phyloP scores from a whole-genome alignment of 2,113 vertebrate genomes.

The Coptodon rendalli region DNA sequence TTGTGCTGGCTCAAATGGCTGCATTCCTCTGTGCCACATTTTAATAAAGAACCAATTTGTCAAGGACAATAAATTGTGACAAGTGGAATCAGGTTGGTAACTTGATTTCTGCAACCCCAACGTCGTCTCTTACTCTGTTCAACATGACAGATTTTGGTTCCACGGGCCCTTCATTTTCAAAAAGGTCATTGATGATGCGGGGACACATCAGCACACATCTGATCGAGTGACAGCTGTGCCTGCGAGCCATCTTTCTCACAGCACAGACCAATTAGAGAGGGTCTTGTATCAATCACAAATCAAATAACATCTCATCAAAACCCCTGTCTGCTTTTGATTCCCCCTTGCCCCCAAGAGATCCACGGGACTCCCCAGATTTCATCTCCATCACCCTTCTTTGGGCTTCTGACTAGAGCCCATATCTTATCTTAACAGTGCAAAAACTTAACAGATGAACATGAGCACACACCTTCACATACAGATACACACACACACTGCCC shows the following conservation, averaged over 20 bases:
- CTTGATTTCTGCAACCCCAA: constrained; percentile 8
- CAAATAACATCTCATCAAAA: constrained; percentile 68
- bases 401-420: neutral
- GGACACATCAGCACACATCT: constrained; percentile 46
- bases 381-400: constrained; percentile 1
- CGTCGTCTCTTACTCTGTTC: constrained; percentile 9
- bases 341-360: neutral
- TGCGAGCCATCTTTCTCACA: constrained; percentile 48
- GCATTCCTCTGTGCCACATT: neutral
- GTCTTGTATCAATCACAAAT: constrained; percentile 65
- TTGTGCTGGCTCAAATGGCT: neutral
- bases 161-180: constrained; percentile 36
- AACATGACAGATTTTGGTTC: constrained; percentile 39
- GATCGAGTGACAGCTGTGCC: constrained; percentile 58
- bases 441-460: neutral
- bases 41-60: constrained; percentile 3
- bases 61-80: constrained; percentile 13
- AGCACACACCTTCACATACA: neutral
- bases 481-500: neutral
- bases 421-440: neutral
- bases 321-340: constrained; percentile 41
- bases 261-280: constrained; percentile 58
- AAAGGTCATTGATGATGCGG: constrained; percentile 62
- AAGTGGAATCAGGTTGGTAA: constrained; percentile 16
- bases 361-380: neutral